Percentiles rank a stretch among this genome's conserved stretches.
Conservation (phyloP, 2,113 vertebrate genomes). For the Motacilla tschutschensis region DNA sequence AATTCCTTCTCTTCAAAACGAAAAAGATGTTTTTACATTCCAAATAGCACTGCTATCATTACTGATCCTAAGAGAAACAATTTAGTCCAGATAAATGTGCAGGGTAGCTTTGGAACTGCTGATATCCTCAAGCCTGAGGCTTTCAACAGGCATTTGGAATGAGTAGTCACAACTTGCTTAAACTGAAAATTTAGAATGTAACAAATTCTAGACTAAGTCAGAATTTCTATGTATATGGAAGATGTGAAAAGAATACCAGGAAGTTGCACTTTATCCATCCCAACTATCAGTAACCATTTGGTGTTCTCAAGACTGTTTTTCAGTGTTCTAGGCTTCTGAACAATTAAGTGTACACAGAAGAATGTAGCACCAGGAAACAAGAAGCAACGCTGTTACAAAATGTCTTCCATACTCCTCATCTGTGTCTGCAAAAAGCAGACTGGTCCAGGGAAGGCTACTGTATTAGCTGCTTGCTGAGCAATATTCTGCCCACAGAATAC, state of each 20-base stretch:
- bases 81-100: background rate
- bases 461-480: background rate
- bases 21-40: background rate
- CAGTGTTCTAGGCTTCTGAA: background rate
- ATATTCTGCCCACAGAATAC: background rate
- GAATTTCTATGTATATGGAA: background rate
- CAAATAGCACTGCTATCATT: background rate
- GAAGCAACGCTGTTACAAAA: background rate
- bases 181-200: background rate
- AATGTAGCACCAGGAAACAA: background rate
- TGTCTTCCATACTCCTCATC: background rate
- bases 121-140: background rate
- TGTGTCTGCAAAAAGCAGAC: background rate
- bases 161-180: background rate
- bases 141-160: background rate
- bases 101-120: background rate
- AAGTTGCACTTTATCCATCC: background rate
- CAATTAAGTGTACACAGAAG: background rate
- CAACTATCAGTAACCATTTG: background rate
- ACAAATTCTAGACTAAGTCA: background rate
- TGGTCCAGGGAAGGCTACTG: background rate
- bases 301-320: background rate
- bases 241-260: background rate
- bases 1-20: background rate
- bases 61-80: background rate